Base-by-base conservation (phyloP, 1,140 invertebrate genomes). In the Cotesia typhae region DNA sequence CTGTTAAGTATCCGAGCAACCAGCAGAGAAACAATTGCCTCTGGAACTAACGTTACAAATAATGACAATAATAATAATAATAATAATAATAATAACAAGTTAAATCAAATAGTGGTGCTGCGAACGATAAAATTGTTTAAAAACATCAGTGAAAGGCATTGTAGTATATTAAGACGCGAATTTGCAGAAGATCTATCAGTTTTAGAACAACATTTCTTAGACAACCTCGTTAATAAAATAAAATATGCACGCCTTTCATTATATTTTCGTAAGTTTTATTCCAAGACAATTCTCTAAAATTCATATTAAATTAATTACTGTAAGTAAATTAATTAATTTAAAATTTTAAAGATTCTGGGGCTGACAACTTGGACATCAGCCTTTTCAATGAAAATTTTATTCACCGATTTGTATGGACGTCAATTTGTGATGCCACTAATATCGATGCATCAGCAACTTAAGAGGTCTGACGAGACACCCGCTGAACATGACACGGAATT, bases 161-260 rank as follows among this genome's bases (percentile, higher is more conserved):
- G 12, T 53, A 71, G 77, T 85, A 87, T 87, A 87, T 87, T 86
- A 87, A 85, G 81, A 82, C 79, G 81, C 74, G 83, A 79, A 83
- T 81, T 82, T 76, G 66, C 73, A 74, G 77, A 84, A 83, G 83
- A 86, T 85, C 79, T 82, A 84, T 85, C 85, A 87, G 85, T 87
- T 78, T 76, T 72, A 71, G 75, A 80, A 80, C 75, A 75, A 74
- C 79, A 72, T 79, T 75, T 68, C 68, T 37, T 37, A 73, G 71
- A 75, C 38, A 12, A 55, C 69, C 66, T 53, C 71, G 17, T 63
- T 47, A 41, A 55, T 35, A 67, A 83, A 41, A 55, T 35, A 67
- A 83, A 47, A 47, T 71, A 57, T 59, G 12, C 55, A 78, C 71
- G 78, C 37, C 67, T 69, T 20, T 53, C 71, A 71, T 71, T 57